These are phyloP conservation scores for Aphodius sticticus DNA, from an alignment of 2,888 invertebrate species.

Conservation along the genomic window DNA sequence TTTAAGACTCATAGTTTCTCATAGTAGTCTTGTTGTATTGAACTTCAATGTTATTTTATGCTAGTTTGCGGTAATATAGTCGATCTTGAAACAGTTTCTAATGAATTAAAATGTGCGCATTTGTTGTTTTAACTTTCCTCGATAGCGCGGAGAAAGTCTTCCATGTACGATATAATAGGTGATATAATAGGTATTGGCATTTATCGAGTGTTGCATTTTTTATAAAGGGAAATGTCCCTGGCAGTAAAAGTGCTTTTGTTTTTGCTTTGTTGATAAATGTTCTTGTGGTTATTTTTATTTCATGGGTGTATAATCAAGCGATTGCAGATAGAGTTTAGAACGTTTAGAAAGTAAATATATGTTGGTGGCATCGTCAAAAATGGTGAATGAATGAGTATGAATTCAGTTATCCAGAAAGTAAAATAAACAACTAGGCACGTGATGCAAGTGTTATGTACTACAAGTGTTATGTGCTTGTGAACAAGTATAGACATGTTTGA, in stretches of 20 bases:
- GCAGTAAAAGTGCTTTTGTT: background rate
- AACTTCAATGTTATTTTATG: background rate
- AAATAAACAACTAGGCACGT: background rate
- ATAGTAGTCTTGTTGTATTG: background rate
- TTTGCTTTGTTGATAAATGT: background rate
- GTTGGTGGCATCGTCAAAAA: background rate
- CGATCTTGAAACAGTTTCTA: conserved; percentile 4
- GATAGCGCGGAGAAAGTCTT: background rate
- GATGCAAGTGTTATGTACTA: background rate
- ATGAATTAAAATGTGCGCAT: background rate
- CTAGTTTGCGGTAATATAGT: background rate
- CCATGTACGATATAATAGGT: background rate
- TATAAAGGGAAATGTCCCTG: background rate
- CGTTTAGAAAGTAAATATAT: background rate
- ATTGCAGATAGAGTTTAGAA: background rate
- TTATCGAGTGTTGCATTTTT: background rate
- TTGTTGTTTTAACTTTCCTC: background rate
- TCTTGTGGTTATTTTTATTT: background rate
- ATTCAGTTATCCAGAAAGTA: background rate
- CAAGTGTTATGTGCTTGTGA: background rate
- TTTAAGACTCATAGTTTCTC: background rate
- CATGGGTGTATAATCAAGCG: background rate
- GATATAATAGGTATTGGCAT: background rate
- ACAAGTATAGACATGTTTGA: too few species aligned
- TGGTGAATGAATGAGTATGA: background rate